These are phyloP conservation scores for Sarcophaga peregrina DNA, from an alignment of 1,140 invertebrate species.

Conservation along the genomic window DNA sequence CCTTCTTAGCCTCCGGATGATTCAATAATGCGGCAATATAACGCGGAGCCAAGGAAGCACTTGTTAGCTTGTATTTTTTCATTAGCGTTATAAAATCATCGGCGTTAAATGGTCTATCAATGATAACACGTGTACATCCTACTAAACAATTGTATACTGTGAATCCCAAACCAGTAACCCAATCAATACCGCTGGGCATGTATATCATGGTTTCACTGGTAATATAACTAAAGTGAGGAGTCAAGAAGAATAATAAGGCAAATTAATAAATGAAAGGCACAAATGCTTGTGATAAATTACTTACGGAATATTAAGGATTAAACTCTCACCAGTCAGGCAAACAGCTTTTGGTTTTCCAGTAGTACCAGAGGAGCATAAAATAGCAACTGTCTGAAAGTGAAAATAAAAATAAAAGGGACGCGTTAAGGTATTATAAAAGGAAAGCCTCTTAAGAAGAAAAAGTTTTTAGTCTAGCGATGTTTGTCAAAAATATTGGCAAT, in stretches of 20 bases:
- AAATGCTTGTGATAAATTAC: not conserved
- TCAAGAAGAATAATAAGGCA: not conserved
- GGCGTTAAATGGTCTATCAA: slow-evolving; percentile 51
- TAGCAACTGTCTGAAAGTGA: slow-evolving; percentile 44
- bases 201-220: slow-evolving; percentile 53
- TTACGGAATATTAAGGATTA: not conserved
- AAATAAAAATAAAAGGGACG: not conserved
- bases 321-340: slow-evolving; percentile 52
- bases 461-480: too few species aligned
- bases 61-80: slow-evolving; percentile 59
- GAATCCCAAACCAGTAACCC: slow-evolving; percentile 57
- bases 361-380: slow-evolving; percentile 74
- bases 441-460: not conserved
- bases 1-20: slow-evolving; percentile 49
- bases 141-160: slow-evolving; percentile 51
- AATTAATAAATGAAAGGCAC: not conserved
- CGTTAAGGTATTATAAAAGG: not conserved
- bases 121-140: slow-evolving; percentile 56
- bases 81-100: slow-evolving; percentile 54
- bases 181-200: slow-evolving; percentile 57
- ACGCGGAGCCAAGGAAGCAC: slow-evolving; percentile 48
- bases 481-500: too few species aligned
- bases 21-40: slow-evolving; percentile 50
- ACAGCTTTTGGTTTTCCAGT: slow-evolving; percentile 84
- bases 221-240: slow-evolving; percentile 25